phyloP scores from a whole-genome alignment of 2,113 vertebrate genomes.

The Zosterops pallidus region DNA sequence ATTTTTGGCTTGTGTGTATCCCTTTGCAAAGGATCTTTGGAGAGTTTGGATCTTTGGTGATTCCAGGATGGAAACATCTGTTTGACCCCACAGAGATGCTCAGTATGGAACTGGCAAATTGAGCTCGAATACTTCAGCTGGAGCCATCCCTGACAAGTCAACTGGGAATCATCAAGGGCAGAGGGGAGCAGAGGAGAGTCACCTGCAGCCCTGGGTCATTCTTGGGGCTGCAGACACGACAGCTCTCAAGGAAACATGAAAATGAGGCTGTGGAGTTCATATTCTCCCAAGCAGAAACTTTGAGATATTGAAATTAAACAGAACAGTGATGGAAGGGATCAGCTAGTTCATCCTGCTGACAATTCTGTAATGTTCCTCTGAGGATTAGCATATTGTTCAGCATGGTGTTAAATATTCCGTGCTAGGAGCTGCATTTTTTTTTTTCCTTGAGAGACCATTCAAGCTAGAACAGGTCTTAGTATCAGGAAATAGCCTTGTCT shows the following conservation, averaged over 20 bases:
- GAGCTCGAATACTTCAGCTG: neutral
- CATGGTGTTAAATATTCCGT: constrained; percentile 37
- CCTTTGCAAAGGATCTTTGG: neutral
- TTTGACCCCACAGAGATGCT: neutral
- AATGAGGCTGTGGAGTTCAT: neutral
- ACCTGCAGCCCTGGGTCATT: neutral
- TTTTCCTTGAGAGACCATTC: neutral
- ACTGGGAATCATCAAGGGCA: neutral
- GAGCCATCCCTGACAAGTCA: neutral
- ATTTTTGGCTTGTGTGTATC: neutral
- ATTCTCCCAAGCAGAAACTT: neutral
- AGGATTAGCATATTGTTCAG: constrained; percentile 64
- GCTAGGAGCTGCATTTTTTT: neutral
- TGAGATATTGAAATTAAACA: neutral
- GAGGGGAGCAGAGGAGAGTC: neutral
- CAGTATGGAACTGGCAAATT: neutral
- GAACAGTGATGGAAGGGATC: constrained; percentile 29
- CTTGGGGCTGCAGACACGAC: neutral
- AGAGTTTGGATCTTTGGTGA: neutral
- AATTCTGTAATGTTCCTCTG: constrained; percentile 26
- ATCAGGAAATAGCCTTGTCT: constrained; percentile 2
- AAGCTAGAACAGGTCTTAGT: constrained; percentile 17
- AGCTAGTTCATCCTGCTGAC: constrained; percentile 50
- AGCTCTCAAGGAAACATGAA: neutral
- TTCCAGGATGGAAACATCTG: neutral